Base-by-base conservation (phyloP, 2,113 vertebrate species). In the Ailuropoda melanoleuca region DNA sequence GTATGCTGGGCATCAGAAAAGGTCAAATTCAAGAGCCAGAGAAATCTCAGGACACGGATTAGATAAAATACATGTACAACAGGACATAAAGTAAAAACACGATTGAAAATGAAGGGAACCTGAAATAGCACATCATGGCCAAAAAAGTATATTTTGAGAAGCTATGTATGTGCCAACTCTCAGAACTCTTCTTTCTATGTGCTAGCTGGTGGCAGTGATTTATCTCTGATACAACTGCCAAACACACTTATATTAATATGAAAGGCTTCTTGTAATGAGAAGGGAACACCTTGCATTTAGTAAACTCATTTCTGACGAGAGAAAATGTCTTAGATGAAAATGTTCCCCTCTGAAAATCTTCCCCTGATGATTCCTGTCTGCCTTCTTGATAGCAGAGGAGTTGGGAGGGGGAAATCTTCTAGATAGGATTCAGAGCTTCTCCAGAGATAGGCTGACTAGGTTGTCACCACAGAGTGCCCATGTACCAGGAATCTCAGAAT, bases 71-170 rank as follows among this genome's bases (percentile, higher is more conserved):
- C 34, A 93, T 18, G 78, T 5, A 50, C 17, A 78, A 93, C 53
- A 4, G 7, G 86, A 58, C 56, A 75, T 31, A 72, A 88, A 53
- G 56, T 74, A 15, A 87, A 94, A 62, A 86, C 34, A 3, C 17
- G 55, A 80, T 23, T 62, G 56, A 89, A 97, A 94, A 81, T 46
- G 58, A 75, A 60, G n/a, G 58, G 21, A 78, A 93, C 6, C 23
- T 93, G 46, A 74, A 93, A 82, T 21, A 56, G 62, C 31, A 53
- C 66, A 90, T 86, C 31, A 64, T 74, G 29, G 86, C 86, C 87
- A 46, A 90, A 85, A 75, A 17, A 53, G n/a, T 46, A 6, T 39
- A 29, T 46, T 97, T 95, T 90, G 23, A 48, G 92, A 95, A 94
- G 15, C 17, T 88, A 88, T 3, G 3, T 85, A 46, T 31, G n/a